These are phyloP conservation scores for Lepisosteus oculatus DNA, from an alignment of 2,113 vertebrate genomes.

Conservation along the genomic window DNA sequence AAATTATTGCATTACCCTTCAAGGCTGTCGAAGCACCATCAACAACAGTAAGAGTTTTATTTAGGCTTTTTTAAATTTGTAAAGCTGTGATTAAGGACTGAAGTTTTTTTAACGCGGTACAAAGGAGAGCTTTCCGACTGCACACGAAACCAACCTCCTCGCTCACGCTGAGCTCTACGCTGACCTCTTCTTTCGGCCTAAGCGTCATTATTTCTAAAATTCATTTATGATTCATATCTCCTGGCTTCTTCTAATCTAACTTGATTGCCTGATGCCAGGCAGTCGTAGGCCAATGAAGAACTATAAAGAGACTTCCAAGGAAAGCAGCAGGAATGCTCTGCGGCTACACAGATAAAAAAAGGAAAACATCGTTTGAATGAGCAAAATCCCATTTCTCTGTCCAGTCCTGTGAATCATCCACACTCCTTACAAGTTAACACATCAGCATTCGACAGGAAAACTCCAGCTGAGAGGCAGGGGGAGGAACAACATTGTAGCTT, in stretches of 20 bases:
- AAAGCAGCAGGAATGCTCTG: too few relatives aligned
- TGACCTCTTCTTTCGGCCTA: not conserved
- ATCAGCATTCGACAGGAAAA: too few relatives aligned
- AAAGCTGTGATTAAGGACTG: not conserved
- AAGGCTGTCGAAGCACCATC: not conserved
- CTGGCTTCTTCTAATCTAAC: not conserved
- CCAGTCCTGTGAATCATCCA: too few relatives aligned
- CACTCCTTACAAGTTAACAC: too few relatives aligned
- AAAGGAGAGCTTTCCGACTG: not conserved
- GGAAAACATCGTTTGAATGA: too few relatives aligned
- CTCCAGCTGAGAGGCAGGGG: too few relatives aligned
- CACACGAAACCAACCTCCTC: not conserved
- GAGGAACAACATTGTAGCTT: too few relatives aligned
- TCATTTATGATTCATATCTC: not conserved
- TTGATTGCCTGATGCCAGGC: not conserved
- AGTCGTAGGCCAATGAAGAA: not conserved
- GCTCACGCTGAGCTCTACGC: not conserved
- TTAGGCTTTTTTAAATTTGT: not conserved
- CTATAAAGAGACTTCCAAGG: not conserved
- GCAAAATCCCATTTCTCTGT: too few relatives aligned
- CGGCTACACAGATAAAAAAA: too few relatives aligned
- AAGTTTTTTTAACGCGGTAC: not conserved
- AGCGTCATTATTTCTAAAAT: not conserved
- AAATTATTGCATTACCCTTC: not conserved
- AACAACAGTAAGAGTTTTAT: not conserved